Evolutionary conservation across 2,113 vertebrate genomes (phyloP).

Genomic region (Ammodytes marinus): DNA sequence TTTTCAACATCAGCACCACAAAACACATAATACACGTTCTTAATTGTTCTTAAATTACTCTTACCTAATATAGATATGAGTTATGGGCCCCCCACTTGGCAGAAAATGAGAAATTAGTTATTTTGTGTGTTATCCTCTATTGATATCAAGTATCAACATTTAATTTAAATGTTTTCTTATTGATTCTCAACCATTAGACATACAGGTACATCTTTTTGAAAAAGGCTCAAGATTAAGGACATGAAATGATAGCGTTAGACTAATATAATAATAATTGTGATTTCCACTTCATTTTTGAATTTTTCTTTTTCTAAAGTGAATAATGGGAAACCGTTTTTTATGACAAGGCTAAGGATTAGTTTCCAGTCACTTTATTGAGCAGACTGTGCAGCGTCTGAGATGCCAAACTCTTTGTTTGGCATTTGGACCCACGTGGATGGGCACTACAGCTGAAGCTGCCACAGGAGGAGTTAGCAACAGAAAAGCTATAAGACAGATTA

Average conservation of each 20-base stretch:
- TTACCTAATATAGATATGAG: background rate
- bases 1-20: conserved; percentile 23
- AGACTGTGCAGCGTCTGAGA: conserved; percentile 22
- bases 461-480: conserved; percentile 13
- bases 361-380: conserved; percentile 44
- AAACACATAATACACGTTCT: background rate
- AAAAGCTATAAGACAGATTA: conserved; percentile 30
- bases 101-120: conserved; percentile 8
- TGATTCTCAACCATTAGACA: background rate
- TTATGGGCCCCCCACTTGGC: background rate
- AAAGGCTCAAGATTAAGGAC: background rate
- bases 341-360: background rate
- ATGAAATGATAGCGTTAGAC: background rate
- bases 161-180: background rate
- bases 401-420: conserved; percentile 35
- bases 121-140: background rate
- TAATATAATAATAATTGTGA: background rate
- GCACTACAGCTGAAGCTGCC: conserved; percentile 22
- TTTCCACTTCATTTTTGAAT: background rate
- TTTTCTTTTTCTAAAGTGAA: background rate
- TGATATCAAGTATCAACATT: background rate
- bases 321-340: background rate
- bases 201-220: background rate
- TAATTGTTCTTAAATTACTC: background rate
- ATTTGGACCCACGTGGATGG: conserved; percentile 3